Percentiles rank a stretch among this genome's conserved stretches.
These are phyloP conservation scores for Bubo bubo DNA, from an alignment of 2,113 vertebrate genomes.

Conservation along the genomic window DNA sequence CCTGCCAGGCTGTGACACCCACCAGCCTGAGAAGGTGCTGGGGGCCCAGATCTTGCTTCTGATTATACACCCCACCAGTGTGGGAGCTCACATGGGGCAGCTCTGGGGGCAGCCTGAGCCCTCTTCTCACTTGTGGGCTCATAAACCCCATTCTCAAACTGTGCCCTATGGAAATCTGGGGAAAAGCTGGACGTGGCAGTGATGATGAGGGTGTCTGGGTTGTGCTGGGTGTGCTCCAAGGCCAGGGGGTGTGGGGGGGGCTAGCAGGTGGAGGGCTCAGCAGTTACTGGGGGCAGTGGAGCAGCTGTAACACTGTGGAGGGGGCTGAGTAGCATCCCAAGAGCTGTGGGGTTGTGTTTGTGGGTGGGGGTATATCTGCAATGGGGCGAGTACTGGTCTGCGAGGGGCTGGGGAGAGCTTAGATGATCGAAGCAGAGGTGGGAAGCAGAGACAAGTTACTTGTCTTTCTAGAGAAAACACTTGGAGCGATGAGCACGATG, in stretches of 20 bases:
- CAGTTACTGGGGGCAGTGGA: background rate
- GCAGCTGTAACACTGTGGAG: background rate
- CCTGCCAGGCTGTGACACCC: background rate
- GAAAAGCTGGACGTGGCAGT: background rate
- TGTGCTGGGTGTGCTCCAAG: background rate
- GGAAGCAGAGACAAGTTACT: background rate
- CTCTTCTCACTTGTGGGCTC: background rate
- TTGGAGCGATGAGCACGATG: rapidly evolving
- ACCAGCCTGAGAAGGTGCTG: background rate
- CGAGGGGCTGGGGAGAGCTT: background rate
- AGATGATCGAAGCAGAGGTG: rapidly evolving
- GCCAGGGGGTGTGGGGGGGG: rapidly evolving
- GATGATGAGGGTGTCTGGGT: background rate
- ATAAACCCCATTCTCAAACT: background rate
- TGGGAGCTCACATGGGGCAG: background rate
- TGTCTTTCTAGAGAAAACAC: background rate
- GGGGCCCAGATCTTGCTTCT: rapidly evolving
- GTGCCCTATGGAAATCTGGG: background rate
- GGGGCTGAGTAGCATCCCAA: background rate
- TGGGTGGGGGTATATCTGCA: background rate
- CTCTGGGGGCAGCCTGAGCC: background rate
- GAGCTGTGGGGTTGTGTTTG: background rate
- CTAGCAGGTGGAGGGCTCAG: background rate
- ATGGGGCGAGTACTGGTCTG: background rate
- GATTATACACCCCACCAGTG: rapidly evolving